These are phyloP conservation scores for Pseudococcus viburni DNA, from an alignment of 2,888 invertebrate genomes.

Conservation along the genomic window DNA sequence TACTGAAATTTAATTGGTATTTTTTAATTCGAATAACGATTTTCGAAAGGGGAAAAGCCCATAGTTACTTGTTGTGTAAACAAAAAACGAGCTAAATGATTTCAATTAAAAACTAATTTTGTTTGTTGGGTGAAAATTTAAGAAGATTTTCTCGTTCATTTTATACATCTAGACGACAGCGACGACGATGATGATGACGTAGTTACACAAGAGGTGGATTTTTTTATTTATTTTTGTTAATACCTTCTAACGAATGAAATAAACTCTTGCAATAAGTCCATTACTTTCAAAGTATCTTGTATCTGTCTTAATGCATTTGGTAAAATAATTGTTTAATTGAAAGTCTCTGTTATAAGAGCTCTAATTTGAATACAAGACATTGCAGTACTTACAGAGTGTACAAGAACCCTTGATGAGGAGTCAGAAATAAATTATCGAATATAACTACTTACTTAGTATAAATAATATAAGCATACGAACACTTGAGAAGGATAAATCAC, in stretches of 20 bases:
- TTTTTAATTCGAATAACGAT: not conserved
- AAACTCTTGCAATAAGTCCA: not conserved
- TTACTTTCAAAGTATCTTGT: not conserved
- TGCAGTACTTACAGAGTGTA: not conserved
- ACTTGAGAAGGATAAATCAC: not conserved
- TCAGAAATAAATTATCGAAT: not conserved
- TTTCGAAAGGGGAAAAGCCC: not conserved
- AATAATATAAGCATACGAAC: not conserved
- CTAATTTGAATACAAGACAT: not conserved
- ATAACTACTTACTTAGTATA: not conserved
- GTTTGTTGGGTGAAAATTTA: not conserved
- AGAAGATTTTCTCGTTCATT: not conserved
- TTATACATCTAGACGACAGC: not conserved
- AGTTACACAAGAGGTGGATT: not conserved
- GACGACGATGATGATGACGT: not conserved
- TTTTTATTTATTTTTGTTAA: not conserved
- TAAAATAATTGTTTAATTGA: not conserved
- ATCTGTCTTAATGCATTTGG: not conserved
- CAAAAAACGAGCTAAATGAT: conserved; percentile 21
- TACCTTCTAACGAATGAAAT: not conserved
- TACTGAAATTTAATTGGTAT: not conserved
- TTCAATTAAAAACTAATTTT: conserved; percentile 26
- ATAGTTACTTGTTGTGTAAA: not conserved
- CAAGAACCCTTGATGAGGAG: not conserved
- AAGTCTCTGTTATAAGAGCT: no score